Base-by-base conservation (phyloP, 92 coral and sea anemone species). In the Galaxea fascicularis region DNA sequence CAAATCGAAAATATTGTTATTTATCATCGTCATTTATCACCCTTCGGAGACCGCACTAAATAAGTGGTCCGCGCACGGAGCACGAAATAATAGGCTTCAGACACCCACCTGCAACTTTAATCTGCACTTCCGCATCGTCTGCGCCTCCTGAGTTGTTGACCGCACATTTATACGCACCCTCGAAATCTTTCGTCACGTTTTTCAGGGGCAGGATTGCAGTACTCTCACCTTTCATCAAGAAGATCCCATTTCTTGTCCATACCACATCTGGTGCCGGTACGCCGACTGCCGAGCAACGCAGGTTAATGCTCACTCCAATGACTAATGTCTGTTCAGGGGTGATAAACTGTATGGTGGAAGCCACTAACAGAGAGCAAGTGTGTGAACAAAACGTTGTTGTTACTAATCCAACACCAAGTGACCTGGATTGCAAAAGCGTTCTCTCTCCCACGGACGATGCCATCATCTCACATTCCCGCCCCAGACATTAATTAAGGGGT, bases 81-180 rank as follows among this genome's bases (percentile, higher is more conserved):
- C n/a, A n/a, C n/a, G n/a, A n/a, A n/a, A n/a, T n/a, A n/a, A n/a
- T n/a, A n/a, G n/a, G n/a, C n/a, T n/a, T n/a, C 4, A 10, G 4
- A 22, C n/a, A 44, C 82, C n/a, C 13, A 78, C 82, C 82, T 7
- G 47, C 73, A 60, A 78, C 82, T 3, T 63, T 41, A 10, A 78
- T 14, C 10, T 63, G 44, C 45, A 68, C n/a, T 14, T 17, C 31
- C 4, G 54, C 82, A 14, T 4, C n/a, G 58, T 78, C 73, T 26
- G 20, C 1, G 8, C 60, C 82, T 15, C 17, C 10, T 44, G 72
- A 35, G 66, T 78, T 78, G 70, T 45, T 78, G 6, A 53, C 71
- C 26, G 20, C 12, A 64, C 82, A 78, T 0, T 27, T 45, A 20
- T 78, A 78, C 27, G 64, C 60, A 64, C 57, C 82, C 4, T 63